Percentiles rank a stretch among this genome's conserved stretches.
phyloP scores from a whole-genome alignment of 2,797 vertebrate genomes.

The Myotis planiceps region DNA sequence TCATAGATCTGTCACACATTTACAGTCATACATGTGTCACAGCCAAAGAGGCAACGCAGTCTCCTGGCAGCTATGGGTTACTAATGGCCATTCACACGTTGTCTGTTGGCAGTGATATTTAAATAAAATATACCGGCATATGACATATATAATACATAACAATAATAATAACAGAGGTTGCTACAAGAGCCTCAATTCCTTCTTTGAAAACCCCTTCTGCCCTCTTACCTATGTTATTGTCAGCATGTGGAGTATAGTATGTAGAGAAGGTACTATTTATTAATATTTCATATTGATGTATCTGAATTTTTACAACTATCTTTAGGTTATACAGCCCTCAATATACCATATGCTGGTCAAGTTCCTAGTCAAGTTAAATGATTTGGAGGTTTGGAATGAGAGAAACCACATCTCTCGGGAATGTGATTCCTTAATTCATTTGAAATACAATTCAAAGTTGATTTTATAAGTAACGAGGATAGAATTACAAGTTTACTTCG shows the following conservation, averaged over 20 bases:
- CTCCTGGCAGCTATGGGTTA: background rate
- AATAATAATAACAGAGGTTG: background rate
- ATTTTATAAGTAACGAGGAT: slow-evolving; percentile 49
- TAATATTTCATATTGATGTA: slow-evolving; percentile 12
- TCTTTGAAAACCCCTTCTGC: background rate
- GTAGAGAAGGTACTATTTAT: background rate
- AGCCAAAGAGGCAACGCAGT: background rate
- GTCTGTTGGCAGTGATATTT: background rate
- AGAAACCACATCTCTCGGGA: slow-evolving; percentile 10
- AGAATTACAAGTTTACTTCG: slow-evolving; percentile 43
- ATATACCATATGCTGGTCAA: background rate
- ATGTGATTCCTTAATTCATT: background rate
- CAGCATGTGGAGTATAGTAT: background rate
- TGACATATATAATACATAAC: background rate
- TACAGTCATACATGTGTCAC: background rate
- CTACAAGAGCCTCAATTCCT: background rate
- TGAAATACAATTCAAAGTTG: slow-evolving; percentile 58
- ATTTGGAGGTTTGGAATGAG: background rate
- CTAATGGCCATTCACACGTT: background rate
- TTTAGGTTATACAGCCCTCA: background rate
- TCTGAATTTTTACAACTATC: slow-evolving; percentile 10
- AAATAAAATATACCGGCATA: background rate
- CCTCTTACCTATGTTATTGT: background rate
- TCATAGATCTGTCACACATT: background rate
- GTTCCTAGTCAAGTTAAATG: slow-evolving; percentile 10